Conservation (phyloP, 2,113 vertebrate genomes). For the Parotia lawesii region DNA sequence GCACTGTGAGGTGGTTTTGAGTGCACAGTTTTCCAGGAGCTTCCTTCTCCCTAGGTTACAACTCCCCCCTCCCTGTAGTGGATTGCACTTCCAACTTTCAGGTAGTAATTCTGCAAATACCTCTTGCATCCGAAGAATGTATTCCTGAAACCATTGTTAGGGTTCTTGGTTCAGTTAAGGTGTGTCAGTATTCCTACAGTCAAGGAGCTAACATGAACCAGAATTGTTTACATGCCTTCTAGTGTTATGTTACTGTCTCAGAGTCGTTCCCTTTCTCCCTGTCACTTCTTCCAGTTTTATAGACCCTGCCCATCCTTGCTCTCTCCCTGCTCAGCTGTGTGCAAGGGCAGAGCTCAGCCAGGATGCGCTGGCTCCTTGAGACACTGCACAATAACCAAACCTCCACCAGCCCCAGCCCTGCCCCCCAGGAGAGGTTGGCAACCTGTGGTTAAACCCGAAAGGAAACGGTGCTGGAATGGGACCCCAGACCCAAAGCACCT, state of each 20-base stretch:
- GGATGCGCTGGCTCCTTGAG: fast-evolving
- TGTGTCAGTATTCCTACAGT: slow-evolving; percentile 27
- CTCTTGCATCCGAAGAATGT: slow-evolving; percentile 68
- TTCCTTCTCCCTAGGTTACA: neutral
- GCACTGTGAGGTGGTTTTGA: neutral
- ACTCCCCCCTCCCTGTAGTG: neutral
- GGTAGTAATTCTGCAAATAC: slow-evolving; percentile 59
- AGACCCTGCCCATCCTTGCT: neutral
- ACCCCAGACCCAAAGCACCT: fast-evolving
- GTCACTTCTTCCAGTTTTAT: neutral
- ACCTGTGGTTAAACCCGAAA: neutral
- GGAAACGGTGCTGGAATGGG: neutral
- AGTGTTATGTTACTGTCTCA: neutral
- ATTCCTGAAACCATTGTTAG: slow-evolving; percentile 28
- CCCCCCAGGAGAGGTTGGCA: neutral
- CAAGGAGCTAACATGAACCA: neutral
- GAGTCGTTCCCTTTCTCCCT: neutral
- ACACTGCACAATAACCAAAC: neutral
- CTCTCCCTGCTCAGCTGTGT: neutral
- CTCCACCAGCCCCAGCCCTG: neutral
- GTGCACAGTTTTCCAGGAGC: neutral
- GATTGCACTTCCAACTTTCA: slow-evolving; percentile 39
- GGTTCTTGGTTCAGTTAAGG: neutral
- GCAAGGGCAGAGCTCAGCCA: neutral
- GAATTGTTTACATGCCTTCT: slow-evolving; percentile 23